phyloP scores from a whole-genome alignment of 2,888 invertebrate species.

The Pseudococcus jackbeardsleyi region DNA sequence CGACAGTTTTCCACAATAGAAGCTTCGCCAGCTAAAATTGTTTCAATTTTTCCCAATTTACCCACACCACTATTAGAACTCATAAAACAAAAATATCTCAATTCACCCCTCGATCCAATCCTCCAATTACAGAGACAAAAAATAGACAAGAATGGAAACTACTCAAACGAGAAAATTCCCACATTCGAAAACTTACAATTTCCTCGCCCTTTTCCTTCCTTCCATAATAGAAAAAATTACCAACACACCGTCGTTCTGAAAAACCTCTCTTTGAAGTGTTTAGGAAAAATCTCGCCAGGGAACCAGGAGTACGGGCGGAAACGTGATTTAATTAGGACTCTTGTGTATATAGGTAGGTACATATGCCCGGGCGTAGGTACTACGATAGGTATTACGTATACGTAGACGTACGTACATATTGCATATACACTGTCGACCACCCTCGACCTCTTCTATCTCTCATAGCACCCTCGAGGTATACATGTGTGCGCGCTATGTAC shows the following conservation, averaged over 20 bases:
- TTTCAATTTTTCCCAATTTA: too few species aligned
- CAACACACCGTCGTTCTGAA: not conserved
- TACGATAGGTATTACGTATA: not conserved
- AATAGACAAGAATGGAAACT: too few species aligned
- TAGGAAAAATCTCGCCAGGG: not conserved
- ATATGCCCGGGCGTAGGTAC: not conserved
- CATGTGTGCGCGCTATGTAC: not conserved
- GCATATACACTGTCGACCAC: not conserved
- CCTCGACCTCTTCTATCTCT: not conserved
- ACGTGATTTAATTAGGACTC: slow-evolving; percentile 18
- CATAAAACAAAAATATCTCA: too few species aligned
- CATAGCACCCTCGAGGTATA: not conserved
- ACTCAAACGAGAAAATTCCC: not conserved
- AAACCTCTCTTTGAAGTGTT: not conserved
- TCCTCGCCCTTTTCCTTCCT: not conserved
- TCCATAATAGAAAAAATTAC: not conserved
- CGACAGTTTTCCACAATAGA: too few species aligned
- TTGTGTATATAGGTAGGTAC: not conserved
- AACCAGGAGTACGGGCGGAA: not conserved
- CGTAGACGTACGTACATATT: not conserved
- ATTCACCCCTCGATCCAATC: too few species aligned
- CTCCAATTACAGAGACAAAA: too few species aligned
- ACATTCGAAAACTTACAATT: not conserved
- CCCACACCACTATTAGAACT: too few species aligned
- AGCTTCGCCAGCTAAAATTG: too few species aligned